A percentile compares a stretch with the other conserved stretches of the same genome.
Conservation (phyloP, 2,888 invertebrate species). For the Norana najaformis region DNA sequence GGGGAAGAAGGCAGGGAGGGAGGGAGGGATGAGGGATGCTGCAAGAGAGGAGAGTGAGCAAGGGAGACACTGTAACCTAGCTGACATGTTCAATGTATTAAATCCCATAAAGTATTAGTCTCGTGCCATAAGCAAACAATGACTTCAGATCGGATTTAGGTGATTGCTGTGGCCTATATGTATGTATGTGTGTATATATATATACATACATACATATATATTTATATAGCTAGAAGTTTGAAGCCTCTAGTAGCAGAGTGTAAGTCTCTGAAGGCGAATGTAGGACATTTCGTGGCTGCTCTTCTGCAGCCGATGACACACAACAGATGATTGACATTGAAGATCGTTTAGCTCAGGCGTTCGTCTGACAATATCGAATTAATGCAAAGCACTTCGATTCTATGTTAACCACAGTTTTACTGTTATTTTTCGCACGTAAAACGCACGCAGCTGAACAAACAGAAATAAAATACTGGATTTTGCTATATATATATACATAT, state of each 20-base stretch:
- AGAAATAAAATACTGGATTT: conserved; percentile 13
- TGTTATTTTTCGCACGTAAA: conserved; percentile 13
- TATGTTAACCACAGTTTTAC: conserved; percentile 4
- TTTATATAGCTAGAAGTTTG: neutral
- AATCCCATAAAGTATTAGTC: neutral
- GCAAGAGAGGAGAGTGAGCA: neutral
- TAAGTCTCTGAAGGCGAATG: neutral
- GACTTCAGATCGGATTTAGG: neutral
- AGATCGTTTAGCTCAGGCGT: neutral
- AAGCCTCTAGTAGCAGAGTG: neutral
- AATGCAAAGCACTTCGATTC: conserved; percentile 7
- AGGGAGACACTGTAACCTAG: neutral
- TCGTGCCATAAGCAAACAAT: neutral
- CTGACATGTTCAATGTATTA: conserved; percentile 7
- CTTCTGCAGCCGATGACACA: neutral
- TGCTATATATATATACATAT: neutral
- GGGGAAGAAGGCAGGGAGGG: neutral
- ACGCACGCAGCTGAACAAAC: neutral
- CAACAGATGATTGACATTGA: neutral
- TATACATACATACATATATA: neutral
- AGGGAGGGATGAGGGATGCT: neutral
- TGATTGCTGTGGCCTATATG: neutral
- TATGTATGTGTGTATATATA: neutral
- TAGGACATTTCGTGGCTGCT: neutral
- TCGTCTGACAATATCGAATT: neutral